A percentile compares a stretch with the other conserved stretches of the same genome.
phyloP scores from a whole-genome alignment of 1,140 invertebrate species.

The Ostrea denselamellosa region DNA sequence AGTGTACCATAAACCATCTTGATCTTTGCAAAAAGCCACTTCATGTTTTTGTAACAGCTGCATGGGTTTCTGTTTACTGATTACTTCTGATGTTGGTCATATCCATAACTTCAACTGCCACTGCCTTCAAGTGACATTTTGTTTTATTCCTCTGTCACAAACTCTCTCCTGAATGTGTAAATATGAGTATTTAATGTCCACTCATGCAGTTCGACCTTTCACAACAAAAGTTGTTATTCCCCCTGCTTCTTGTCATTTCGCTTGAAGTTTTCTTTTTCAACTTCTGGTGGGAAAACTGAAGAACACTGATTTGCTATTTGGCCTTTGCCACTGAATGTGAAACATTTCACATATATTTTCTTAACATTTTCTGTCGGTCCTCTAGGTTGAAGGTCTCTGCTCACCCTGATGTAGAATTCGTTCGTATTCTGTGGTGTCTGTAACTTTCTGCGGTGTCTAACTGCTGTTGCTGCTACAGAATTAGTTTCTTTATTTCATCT shows the following conservation, averaged over 20 bases:
- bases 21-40: too few species aligned
- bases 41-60: too few species aligned
- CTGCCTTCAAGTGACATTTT: not conserved
- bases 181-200: not conserved
- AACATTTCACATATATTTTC: constrained; percentile 18
- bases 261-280: not conserved
- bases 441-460: not conserved
- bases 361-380: not conserved
- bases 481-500: not conserved
- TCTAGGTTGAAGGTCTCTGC: not conserved
- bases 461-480: not conserved
- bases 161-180: not conserved
- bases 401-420: too few species aligned
- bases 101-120: too few species aligned
- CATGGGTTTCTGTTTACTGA: too few species aligned
- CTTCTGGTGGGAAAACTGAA: constrained; percentile 1
- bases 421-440: not conserved
- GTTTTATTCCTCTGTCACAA: not conserved
- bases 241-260: not conserved
- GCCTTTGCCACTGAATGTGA: not conserved
- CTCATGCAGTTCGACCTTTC: constrained; percentile 5
- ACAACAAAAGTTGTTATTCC: not conserved
- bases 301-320: not conserved
- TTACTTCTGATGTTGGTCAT: too few species aligned
- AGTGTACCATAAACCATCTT: too few species aligned